Evolutionary conservation across 1,140 invertebrate genomes (phyloP), one percentile per base, ranked within the genome.

Genomic region (Trypoxylus dichotomus): DNA sequence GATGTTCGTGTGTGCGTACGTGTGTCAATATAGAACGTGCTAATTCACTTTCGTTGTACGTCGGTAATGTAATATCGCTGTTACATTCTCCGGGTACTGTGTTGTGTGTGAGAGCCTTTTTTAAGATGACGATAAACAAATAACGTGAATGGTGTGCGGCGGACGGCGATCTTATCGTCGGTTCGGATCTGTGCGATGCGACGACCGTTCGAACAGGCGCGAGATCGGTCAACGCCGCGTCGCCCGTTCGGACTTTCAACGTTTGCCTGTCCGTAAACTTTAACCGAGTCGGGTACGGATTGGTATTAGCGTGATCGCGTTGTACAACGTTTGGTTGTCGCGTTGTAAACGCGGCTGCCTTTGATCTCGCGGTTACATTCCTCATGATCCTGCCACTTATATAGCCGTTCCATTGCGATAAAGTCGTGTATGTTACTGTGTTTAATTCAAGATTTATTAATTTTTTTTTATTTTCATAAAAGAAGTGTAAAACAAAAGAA

Each of bases 341-440:
- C 41, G 75, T 78, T 78, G 77, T 78, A 77, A 54, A 68, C 71
- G 80, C 80, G 79, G 75, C 76, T 25, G 63, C 68, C 81, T 82
- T 83, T 83, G 82, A 83, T 83, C 80, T 82, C 74, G 71, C 78
- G 80, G 78, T 80, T 82, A 83, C 82, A 83, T 83, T 83, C 82
- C 82, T 83, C 76, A 77, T 83, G 79, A 83, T 76, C 78, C 78
- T 81, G 80, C 77, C 80, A 80, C 79, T 81, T 80, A 79, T 76
- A 54, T 79, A 81, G 79, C 58, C 68, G 60, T 75, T 79, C 77
- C 79, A 75, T 73, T 43, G 78, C 78, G 77, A 81, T 79, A 71
- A 79, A 82, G 54, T 74, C 73, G 58, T 75, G 32, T n/a, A 21
- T 42, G 19, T 74, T 74, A 37, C n/a, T 3, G 32, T 32, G 7